Percentiles rank a stretch among this genome's conserved stretches.
Evolutionary conservation across 2,888 invertebrate species (phyloP).

Genomic region (Eristalinus sepulchralis): DNA sequence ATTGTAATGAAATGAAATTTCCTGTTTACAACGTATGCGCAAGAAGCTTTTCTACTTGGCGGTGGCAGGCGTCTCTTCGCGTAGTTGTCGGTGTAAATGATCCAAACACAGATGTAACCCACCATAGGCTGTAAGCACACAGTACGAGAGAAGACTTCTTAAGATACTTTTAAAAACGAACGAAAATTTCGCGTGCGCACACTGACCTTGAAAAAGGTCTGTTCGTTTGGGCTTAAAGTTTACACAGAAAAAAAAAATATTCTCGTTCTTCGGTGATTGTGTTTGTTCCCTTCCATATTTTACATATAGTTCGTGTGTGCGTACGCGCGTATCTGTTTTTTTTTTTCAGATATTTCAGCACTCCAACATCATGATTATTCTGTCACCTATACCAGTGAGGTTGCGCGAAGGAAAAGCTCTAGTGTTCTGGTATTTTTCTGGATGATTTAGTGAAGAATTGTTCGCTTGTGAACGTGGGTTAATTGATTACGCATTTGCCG

Average conservation of each 20-base stretch:
- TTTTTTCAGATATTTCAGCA: background rate
- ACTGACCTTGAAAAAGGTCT: constrained; percentile 69
- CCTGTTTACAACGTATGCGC: constrained; percentile 63
- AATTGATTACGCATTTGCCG: background rate
- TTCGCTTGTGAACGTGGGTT: constrained; percentile 16
- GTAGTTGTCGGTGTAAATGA: constrained; percentile 6
- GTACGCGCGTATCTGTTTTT: background rate
- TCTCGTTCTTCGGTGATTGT: constrained; percentile 5
- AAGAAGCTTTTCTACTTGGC: constrained; percentile 52
- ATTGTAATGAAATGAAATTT: constrained; percentile 53
- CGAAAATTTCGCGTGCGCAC: constrained; percentile 44
- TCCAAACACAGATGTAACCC: constrained; percentile 38
- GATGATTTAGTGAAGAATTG: constrained; percentile 8
- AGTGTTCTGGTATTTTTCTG: constrained; percentile 9
- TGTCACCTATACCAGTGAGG: constrained; percentile 31
- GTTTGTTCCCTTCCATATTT: constrained; percentile 31
- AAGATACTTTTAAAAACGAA: background rate
- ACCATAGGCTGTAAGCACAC: background rate
- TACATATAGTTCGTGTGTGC: background rate
- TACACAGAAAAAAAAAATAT: background rate
- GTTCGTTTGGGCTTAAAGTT: constrained; percentile 48
- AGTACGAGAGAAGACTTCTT: background rate
- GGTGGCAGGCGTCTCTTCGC: background rate
- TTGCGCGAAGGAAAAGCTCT: constrained; percentile 43
- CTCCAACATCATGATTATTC: constrained; percentile 5